A percentile compares a stretch with the other conserved stretches of the same genome.
Conservation (phyloP, 1,140 invertebrate species). For the Coboldia fuscipes region DNA sequence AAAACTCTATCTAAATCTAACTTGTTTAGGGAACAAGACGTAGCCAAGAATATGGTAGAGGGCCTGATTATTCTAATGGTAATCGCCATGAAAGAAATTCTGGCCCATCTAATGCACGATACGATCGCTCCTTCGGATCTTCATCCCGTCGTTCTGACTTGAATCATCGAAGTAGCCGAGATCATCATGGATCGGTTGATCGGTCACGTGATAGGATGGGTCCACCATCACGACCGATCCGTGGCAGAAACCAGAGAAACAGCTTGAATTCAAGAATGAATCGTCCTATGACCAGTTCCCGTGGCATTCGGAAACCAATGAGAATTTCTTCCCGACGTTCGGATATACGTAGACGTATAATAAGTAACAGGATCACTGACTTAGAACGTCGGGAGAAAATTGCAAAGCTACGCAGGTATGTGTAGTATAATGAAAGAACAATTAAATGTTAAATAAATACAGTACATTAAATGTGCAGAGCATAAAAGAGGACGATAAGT, state of each 20-base stretch:
- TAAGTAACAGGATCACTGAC: background rate
- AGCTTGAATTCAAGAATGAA: too few species aligned
- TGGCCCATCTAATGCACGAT: background rate
- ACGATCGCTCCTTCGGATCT: background rate
- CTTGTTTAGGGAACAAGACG: background rate
- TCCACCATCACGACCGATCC: background rate
- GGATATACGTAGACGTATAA: background rate
- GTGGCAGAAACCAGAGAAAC: too few species aligned
- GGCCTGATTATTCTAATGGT: background rate
- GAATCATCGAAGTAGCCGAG: background rate
- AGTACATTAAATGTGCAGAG: too few species aligned
- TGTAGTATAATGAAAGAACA: too few species aligned
- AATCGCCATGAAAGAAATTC: background rate
- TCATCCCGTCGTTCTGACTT: background rate
- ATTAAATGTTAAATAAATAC: too few species aligned
- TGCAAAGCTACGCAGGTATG: too few species aligned
- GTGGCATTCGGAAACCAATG: background rate
- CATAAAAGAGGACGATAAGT: too few species aligned
- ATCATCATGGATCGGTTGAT: background rate
- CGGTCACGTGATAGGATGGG: background rate
- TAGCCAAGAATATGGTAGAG: background rate
- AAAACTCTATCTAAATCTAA: background rate
- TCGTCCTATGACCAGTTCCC: too few species aligned
- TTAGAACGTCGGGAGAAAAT: background rate
- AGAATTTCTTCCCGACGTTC: background rate